phyloP scores from a whole-genome alignment of 2,797 vertebrate genomes.

The Ptychobarbus kaznakovi region DNA sequence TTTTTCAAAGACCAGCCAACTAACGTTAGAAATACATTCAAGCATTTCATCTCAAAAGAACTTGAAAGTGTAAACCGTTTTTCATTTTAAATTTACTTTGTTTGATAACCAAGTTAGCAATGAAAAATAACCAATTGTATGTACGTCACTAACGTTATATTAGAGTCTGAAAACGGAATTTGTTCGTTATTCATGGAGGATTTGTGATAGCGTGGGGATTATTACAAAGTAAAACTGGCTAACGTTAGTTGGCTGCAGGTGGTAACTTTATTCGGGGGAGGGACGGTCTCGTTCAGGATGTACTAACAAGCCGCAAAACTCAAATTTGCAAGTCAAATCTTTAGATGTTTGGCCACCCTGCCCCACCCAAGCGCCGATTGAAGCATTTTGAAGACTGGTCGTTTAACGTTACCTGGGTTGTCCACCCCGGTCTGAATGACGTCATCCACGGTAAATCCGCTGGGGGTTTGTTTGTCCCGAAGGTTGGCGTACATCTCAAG shows the following conservation, averaged over 20 bases:
- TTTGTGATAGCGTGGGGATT: background rate
- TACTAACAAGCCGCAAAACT: background rate
- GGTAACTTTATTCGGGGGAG: background rate
- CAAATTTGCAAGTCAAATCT: background rate
- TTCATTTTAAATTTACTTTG: background rate
- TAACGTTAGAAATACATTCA: background rate
- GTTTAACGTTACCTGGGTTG: slow-evolving; percentile 87
- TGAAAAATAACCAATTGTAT: background rate
- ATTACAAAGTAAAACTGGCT: background rate
- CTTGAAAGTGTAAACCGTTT: background rate
- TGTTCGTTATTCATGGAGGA: background rate
- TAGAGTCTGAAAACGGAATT: background rate
- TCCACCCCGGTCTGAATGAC: slow-evolving; percentile 88
- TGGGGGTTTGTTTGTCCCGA: slow-evolving; percentile 83
- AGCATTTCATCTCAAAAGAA: background rate
- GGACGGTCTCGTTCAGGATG: too few relatives aligned
- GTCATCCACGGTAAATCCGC: slow-evolving; percentile 85
- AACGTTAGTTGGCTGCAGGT: background rate
- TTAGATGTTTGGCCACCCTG: background rate
- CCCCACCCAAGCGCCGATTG: too few relatives aligned
- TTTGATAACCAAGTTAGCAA: background rate
- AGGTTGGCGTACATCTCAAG: slow-evolving; percentile 81
- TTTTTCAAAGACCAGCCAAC: background rate
- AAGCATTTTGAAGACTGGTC: background rate
- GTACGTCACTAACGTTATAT: background rate